Evolutionary conservation across 2,888 invertebrate species (phyloP).

Genomic region (Dasypogon diadema): DNA sequence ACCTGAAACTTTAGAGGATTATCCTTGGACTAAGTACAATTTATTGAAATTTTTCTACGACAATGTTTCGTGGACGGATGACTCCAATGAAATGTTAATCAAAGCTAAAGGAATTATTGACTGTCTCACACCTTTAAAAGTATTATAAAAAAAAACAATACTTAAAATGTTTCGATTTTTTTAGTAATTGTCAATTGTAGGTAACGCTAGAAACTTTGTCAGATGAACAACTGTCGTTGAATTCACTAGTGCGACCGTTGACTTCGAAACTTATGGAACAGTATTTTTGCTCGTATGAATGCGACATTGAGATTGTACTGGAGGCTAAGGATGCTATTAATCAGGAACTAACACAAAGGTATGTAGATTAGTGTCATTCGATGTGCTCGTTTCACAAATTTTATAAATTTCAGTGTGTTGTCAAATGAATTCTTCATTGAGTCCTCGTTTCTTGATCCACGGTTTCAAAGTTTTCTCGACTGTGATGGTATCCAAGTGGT

Average conservation of each 20-base stretch:
- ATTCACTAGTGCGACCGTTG: conserved; percentile 61
- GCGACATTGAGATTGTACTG: conserved; percentile 55
- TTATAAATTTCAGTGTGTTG: conserved; percentile 30
- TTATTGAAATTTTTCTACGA: conserved; percentile 65
- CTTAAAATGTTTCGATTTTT: background rate
- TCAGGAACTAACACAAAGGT: conserved; percentile 59
- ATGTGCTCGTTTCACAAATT: no score
- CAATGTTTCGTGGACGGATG: conserved; percentile 65
- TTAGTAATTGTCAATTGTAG: conserved; percentile 52
- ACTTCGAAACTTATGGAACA: conserved; percentile 60
- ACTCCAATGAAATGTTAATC: conserved; percentile 62
- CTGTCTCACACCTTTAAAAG: conserved; percentile 64
- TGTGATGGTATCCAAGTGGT: conserved; percentile 54
- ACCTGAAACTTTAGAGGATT: conserved; percentile 62
- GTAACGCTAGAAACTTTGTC: conserved; percentile 60
- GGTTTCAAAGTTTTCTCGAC: conserved; percentile 60
- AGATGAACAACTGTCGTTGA: conserved; percentile 60
- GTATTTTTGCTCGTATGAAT: conserved; percentile 58
- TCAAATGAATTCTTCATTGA: conserved; percentile 59
- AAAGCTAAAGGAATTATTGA: conserved; percentile 63
- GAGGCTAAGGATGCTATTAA: conserved; percentile 58
- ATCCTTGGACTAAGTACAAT: conserved; percentile 65
- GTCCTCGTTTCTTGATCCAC: conserved; percentile 61
- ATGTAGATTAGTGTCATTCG: no score
- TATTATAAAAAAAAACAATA: conserved; percentile 55